These are phyloP conservation scores for Drosophila ironensis DNA, from an alignment of 1,140 invertebrate genomes.

Conservation along the genomic window DNA sequence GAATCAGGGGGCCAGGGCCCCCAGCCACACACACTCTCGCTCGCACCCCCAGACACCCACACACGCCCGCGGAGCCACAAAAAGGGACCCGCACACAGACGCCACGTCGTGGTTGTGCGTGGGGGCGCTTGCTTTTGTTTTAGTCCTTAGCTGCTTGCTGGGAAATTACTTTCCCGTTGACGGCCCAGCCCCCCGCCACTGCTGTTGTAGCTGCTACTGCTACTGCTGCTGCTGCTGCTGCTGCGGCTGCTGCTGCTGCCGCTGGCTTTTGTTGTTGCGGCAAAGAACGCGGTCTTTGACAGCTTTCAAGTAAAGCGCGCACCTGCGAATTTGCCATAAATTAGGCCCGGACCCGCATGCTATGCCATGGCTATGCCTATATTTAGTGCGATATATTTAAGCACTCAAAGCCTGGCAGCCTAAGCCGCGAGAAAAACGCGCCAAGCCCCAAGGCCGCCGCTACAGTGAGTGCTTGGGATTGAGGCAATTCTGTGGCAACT, in stretches of 20 bases:
- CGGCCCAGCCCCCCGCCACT: no score
- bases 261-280: slow-evolving; percentile 21
- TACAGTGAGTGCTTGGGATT: slow-evolving; percentile 8
- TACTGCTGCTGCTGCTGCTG: no score
- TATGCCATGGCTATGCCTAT: no score
- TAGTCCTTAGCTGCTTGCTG: slow-evolving; percentile 46
- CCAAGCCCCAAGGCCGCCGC: slow-evolving; percentile 8
- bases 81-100: slow-evolving; percentile 26
- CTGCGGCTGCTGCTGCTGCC: slow-evolving; percentile 12
- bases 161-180: slow-evolving; percentile 55
- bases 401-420: slow-evolving; percentile 25
- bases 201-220: slow-evolving; percentile 14
- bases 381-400: slow-evolving; percentile 26
- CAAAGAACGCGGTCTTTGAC: slow-evolving; percentile 66
- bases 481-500: background rate
- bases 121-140: slow-evolving; percentile 56
- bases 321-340: slow-evolving; percentile 76
- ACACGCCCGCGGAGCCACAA: background rate
- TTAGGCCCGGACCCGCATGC: slow-evolving; percentile 48
- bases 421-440: slow-evolving; percentile 28
- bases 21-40: slow-evolving; percentile 3
- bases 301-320: slow-evolving; percentile 70
- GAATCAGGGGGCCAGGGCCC: background rate
- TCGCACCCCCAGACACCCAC: background rate
- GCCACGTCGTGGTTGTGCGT: slow-evolving; percentile 37